Conservation (phyloP, 2,797 vertebrate species). For the Alcedo quadribrachys region DNA sequence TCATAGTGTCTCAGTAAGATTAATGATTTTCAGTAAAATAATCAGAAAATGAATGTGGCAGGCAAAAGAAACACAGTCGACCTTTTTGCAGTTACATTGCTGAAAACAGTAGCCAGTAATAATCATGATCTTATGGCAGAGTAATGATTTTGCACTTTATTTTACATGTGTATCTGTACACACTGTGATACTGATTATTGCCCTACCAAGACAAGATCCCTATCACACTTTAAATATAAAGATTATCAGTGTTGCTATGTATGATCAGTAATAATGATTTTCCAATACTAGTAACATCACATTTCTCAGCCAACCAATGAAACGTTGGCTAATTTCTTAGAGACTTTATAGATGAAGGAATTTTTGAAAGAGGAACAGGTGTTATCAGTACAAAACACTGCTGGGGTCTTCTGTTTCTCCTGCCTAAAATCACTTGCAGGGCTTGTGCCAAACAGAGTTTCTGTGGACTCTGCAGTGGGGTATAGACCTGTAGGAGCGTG, state of each 20-base stretch:
- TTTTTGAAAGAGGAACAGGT: neutral
- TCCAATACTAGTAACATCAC: neutral
- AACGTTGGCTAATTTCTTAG: neutral
- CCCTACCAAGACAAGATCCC: neutral
- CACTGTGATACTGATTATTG: neutral
- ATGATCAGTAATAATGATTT: neutral
- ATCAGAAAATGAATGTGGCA: neutral
- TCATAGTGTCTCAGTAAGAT: neutral
- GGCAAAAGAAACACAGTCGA: neutral
- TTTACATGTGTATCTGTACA: neutral
- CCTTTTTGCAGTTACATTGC: neutral
- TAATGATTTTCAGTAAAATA: neutral
- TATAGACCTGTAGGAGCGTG: neutral
- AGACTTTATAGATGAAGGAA: neutral
- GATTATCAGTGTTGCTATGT: neutral
- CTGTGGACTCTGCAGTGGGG: neutral
- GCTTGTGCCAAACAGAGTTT: neutral
- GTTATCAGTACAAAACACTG: neutral
- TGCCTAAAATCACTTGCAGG: neutral
- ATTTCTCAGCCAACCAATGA: neutral
- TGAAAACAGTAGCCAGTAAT: neutral
- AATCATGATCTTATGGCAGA: neutral
- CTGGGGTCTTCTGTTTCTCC: neutral
- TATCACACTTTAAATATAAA: neutral
- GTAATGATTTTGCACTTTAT: neutral